Conservation (phyloP, 1,140 invertebrate genomes). For the Drosophila ogumai region DNA sequence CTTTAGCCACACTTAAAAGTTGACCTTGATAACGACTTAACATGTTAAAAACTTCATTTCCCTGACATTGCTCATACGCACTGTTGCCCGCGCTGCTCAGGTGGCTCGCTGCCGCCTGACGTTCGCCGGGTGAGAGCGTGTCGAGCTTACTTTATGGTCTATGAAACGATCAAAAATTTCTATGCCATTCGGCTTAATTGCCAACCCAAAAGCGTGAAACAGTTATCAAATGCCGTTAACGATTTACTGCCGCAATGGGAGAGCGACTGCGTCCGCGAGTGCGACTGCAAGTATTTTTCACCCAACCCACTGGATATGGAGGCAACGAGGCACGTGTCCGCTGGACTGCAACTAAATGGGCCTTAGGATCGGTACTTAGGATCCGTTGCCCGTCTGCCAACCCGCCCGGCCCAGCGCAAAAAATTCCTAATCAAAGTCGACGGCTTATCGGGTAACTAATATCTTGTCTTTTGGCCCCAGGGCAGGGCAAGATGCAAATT, state of each 20-base stretch:
- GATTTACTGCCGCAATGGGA: constrained; percentile 33
- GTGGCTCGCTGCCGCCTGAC: constrained; percentile 18
- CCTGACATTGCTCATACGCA: constrained; percentile 72
- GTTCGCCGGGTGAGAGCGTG: constrained; percentile 50
- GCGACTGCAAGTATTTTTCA: constrained; percentile 21
- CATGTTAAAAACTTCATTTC: background rate
- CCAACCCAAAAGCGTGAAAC: constrained; percentile 68
- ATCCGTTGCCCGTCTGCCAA: background rate
- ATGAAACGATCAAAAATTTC: constrained; percentile 76
- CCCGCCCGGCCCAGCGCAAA: background rate
- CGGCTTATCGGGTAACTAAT: constrained; percentile 34
- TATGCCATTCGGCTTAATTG: constrained; percentile 72
- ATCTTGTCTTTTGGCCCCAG: constrained; percentile 17
- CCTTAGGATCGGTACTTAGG: constrained; percentile 25
- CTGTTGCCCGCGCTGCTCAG: constrained; percentile 44
- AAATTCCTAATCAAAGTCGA: constrained; percentile 36
- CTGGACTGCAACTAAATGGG: constrained; percentile 49
- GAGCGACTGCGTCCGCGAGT: background rate
- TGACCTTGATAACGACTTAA: constrained; percentile 1
- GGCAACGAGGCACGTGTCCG: constrained; percentile 37
- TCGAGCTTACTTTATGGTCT: constrained; percentile 70
- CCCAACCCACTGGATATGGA: constrained; percentile 45
- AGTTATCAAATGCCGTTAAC: constrained; percentile 74
- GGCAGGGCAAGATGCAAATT: constrained; percentile 68
- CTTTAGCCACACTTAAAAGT: background rate